Conservation (phyloP, 1,140 invertebrate species). For the Myzus persicae region DNA sequence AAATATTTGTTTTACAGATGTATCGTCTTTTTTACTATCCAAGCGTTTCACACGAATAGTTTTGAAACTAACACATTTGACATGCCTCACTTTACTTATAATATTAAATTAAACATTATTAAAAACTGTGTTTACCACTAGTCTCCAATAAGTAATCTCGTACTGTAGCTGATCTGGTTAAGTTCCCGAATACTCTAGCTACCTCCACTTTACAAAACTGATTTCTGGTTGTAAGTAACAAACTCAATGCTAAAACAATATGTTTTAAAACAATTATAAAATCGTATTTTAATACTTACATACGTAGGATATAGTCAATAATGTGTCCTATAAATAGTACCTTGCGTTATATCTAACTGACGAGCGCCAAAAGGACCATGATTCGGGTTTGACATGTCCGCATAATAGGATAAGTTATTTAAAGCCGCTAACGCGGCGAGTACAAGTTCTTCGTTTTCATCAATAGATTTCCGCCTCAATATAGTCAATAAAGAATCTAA, state of each 20-base stretch:
- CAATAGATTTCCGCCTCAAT: constrained; percentile 67
- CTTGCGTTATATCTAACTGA: constrained; percentile 64
- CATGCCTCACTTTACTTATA: neutral
- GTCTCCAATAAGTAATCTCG: constrained; percentile 69
- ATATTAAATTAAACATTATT: neutral
- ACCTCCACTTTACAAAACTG: constrained; percentile 71
- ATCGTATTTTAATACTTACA: neutral
- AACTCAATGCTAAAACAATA: constrained; percentile 64
- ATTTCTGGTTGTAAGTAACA: constrained; percentile 66
- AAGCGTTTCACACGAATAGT: neutral
- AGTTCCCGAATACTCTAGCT: constrained; percentile 73
- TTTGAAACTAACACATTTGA: neutral
- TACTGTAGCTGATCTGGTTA: constrained; percentile 71
- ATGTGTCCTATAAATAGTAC: constrained; percentile 59
- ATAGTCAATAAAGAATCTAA: constrained; percentile 68
- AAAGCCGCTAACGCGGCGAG: constrained; percentile 72
- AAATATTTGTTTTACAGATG: neutral
- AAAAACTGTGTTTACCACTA: constrained; percentile 62
- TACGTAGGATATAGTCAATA: neutral
- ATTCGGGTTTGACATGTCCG: constrained; percentile 60
- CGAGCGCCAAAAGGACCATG: constrained; percentile 62
- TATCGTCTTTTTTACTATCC: neutral
- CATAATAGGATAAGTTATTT: constrained; percentile 73
- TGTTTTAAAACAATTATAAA: constrained; percentile 61
- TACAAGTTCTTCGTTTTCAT: constrained; percentile 72